These are phyloP conservation scores for Acyrthosiphon pisum DNA, from an alignment of 1,140 invertebrate species.

Conservation along the genomic window DNA sequence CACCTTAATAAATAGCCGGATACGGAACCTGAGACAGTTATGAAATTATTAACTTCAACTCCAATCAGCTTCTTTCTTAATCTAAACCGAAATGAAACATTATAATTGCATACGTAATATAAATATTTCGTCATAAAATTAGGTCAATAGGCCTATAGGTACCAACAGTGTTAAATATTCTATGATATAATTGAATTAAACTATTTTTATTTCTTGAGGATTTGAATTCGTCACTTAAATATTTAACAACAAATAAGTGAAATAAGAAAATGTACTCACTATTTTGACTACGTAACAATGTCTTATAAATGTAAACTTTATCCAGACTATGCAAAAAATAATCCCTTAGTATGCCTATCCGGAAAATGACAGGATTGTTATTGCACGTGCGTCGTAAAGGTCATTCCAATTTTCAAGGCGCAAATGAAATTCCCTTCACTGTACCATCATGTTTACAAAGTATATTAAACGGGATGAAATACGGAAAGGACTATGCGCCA, in stretches of 20 bases:
- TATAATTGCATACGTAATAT: no score
- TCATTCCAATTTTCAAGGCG: not conserved
- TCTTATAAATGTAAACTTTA: not conserved
- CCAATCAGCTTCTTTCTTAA: no score
- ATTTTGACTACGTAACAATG: not conserved
- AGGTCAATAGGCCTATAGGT: no score
- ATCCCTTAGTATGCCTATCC: not conserved
- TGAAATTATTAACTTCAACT: no score
- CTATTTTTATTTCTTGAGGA: not conserved
- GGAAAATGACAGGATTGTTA: not conserved
- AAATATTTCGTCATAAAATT: no score
- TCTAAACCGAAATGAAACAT: no score
- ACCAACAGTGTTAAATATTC: no score
- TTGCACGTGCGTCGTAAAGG: not conserved
- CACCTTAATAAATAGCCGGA: no score
- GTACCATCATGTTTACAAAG: not conserved
- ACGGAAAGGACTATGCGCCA: not conserved
- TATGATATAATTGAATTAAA: no score
- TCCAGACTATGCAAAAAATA: not conserved
- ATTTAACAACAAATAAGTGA: not conserved
- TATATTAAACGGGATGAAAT: not conserved
- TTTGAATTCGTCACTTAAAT: not conserved
- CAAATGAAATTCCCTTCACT: not conserved
- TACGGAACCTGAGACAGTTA: no score
- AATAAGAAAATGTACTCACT: slow-evolving; percentile 9